Conservation (phyloP, 1,140 invertebrate genomes). For the Belonocnema kinseyi region DNA sequence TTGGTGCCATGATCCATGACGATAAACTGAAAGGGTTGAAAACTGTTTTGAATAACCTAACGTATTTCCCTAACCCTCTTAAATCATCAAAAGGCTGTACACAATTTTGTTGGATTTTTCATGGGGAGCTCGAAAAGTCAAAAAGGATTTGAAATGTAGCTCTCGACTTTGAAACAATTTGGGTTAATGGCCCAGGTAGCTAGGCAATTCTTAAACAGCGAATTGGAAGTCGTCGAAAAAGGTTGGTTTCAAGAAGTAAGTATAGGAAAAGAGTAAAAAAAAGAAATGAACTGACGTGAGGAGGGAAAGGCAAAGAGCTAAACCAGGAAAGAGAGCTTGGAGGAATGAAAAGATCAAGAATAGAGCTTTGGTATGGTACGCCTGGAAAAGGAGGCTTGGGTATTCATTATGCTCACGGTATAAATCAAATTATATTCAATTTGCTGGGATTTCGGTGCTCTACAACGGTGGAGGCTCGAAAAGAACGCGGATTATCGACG, state of each 20-base stretch:
- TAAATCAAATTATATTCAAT: slow-evolving; percentile 63
- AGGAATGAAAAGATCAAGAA: slow-evolving; percentile 22
- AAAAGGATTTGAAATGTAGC: slow-evolving; percentile 32
- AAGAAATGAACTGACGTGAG: not conserved
- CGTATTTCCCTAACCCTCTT: too few species aligned
- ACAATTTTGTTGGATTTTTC: not conserved
- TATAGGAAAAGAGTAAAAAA: not conserved
- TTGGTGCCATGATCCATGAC: too few species aligned
- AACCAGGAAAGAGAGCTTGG: not conserved
- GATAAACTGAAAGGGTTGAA: too few species aligned
- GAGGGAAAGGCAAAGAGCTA: not conserved
- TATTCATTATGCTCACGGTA: slow-evolving; percentile 54
- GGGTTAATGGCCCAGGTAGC: slow-evolving; percentile 56
- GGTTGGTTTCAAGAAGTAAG: not conserved
- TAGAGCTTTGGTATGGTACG: slow-evolving; percentile 10
- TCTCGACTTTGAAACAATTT: slow-evolving; percentile 51
- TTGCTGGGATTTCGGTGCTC: slow-evolving; percentile 48
- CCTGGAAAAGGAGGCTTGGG: slow-evolving; percentile 40
- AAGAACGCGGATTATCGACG: slow-evolving; percentile 28
- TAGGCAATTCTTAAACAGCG: slow-evolving; percentile 32
- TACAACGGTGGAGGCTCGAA: not conserved
- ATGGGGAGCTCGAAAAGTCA: not conserved
- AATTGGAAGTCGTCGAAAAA: slow-evolving; percentile 18
- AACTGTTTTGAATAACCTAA: too few species aligned
- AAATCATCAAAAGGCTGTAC: not conserved